Base-by-base conservation (phyloP, 2,888 invertebrate genomes). In the Tetanocera ferruginea region DNA sequence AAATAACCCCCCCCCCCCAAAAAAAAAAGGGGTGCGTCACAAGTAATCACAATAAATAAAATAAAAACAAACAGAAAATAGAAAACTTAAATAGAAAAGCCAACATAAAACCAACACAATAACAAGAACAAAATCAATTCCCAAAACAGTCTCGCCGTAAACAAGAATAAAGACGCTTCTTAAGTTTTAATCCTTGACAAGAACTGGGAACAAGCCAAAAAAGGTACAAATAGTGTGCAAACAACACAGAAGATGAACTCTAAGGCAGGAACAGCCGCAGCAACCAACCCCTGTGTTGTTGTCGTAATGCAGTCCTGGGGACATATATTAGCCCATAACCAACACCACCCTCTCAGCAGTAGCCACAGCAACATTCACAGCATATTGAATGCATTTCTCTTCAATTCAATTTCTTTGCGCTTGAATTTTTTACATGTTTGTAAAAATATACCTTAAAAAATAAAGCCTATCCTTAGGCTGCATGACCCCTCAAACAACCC, bases 401-500 rank as follows among this genome's bases (percentile, higher is more conserved):
- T 43, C 52, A 34, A 52, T 55, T 75, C 75, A 75, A 52, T 55
- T 55, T 28, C 43, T 62, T 51, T 49, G 60, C 34, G 19, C 66
- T 51, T 49, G 31, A 60, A 52, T 43, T 75, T 66, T 75, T 75
- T 67, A 66, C 49, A n/a, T 43, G 34, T 19, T 43, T 43, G 51
- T 69, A 69, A 5, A 25, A 73, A 70, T 60, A 69, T 51, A 80
- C 69, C 64, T 76, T 75, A 52, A 73, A 75, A 73, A 75, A 25
- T 74, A 76, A 80, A 81, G 79, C 75, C 80, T 79, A 77, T 74
- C 81, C 80, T 78, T 62, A 79, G 80, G 81, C 79, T 72, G 77
- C 19, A 23, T 28, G 8, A 67, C 51, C 55, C 11, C 55, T 2
- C 19, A 31, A 17, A 14, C 34, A 17, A 67, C 43, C 67, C 34